These are phyloP conservation scores for Psylliodes chrysocephalus DNA, from an alignment of 2,888 invertebrate species.

Conservation along the genomic window DNA sequence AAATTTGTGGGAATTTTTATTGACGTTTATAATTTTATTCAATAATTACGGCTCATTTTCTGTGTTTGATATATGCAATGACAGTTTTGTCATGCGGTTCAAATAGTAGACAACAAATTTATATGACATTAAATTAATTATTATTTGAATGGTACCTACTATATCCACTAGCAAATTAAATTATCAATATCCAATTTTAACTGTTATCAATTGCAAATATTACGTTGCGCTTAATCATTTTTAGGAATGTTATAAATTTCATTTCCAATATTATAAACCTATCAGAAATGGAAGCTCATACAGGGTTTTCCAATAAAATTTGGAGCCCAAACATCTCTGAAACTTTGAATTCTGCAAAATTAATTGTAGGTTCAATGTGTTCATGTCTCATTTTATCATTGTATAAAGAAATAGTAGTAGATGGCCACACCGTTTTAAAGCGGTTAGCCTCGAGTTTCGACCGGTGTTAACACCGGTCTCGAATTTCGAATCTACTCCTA, in stretches of 20 bases:
- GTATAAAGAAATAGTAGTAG: too few relatives aligned
- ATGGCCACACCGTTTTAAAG: too few relatives aligned
- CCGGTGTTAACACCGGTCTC: too few relatives aligned
- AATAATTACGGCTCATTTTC: constrained; percentile 8
- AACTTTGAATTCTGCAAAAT: too few relatives aligned
- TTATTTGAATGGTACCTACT: neutral
- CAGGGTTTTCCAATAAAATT: too few relatives aligned
- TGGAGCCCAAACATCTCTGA: too few relatives aligned
- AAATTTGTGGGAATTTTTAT: neutral
- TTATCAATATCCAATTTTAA: constrained; percentile 20
- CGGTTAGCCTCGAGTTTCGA: too few relatives aligned
- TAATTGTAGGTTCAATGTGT: too few relatives aligned
- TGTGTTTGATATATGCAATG: constrained; percentile 23
- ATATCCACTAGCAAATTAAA: constrained; percentile 15
- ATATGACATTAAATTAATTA: constrained; percentile 29
- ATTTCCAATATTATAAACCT: neutral
- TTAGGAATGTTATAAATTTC: neutral
- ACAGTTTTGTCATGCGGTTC: constrained; percentile 22
- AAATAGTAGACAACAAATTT: constrained; percentile 22
- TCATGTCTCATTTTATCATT: too few relatives aligned
- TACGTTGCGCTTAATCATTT: neutral
- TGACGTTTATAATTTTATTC: neutral
- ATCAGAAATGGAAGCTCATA: too few relatives aligned
- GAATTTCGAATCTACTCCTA: too few relatives aligned
- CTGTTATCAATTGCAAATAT: constrained; percentile 14